phyloP scores from a whole-genome alignment of 2,113 vertebrate genomes.

The Alethe diademata region DNA sequence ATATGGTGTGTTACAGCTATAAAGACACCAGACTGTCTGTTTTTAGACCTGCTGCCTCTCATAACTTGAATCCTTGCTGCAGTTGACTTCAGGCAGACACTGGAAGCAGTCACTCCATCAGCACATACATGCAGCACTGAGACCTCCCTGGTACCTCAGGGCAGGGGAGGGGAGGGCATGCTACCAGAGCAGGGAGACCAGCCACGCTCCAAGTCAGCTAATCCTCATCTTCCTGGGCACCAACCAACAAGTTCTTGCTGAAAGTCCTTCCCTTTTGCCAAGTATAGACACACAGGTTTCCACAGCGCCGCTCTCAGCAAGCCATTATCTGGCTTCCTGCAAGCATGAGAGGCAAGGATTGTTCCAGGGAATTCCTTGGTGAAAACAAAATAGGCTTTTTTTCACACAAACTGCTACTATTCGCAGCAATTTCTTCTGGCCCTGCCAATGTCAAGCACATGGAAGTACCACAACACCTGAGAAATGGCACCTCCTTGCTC shows the following conservation, averaged over 20 bases:
- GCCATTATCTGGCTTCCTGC: background rate
- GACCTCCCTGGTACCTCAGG: background rate
- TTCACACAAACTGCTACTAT: background rate
- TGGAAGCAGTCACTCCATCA: background rate
- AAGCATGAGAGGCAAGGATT: background rate
- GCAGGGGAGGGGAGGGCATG: background rate
- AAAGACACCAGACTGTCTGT: background rate
- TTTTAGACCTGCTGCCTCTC: background rate
- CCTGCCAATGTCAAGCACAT: background rate
- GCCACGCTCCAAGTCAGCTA: background rate
- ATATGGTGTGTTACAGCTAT: background rate
- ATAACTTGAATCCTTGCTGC: background rate
- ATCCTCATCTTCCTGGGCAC: background rate
- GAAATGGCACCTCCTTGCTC: background rate
- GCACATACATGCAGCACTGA: rapidly evolving
- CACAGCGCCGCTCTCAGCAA: background rate
- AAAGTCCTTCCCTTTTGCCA: background rate
- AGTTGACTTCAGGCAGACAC: background rate
- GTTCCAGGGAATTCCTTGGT: background rate
- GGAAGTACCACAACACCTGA: background rate
- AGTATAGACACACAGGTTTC: background rate
- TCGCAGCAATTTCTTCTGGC: background rate
- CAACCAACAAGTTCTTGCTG: background rate
- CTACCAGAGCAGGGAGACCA: background rate
- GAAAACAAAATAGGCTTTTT: background rate